phyloP scores from a whole-genome alignment of 2,888 invertebrate genomes.

The Ernsta delagoae region DNA sequence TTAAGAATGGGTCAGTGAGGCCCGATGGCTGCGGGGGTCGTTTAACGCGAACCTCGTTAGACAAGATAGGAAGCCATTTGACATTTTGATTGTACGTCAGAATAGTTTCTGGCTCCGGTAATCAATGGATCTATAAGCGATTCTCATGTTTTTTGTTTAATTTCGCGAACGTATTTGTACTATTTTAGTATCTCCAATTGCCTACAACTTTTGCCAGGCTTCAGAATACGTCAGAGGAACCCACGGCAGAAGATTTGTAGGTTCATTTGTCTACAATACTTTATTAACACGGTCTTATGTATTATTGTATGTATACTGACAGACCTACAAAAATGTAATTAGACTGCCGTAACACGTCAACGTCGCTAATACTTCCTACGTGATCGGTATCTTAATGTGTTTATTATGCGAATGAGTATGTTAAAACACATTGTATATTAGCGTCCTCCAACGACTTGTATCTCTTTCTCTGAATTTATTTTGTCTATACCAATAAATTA shows the following conservation, averaged over 20 bases:
- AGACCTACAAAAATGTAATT: neutral
- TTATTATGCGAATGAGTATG: neutral
- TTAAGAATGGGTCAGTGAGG: slow-evolving; percentile 17
- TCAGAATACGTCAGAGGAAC: too few relatives aligned
- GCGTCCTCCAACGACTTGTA: neutral
- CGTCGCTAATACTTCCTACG: slow-evolving; percentile 3
- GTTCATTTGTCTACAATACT: too few relatives aligned
- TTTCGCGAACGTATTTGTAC: too few relatives aligned
- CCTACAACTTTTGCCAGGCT: too few relatives aligned
- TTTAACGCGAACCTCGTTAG: slow-evolving; percentile 14
- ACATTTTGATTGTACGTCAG: slow-evolving; percentile 18
- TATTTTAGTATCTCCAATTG: too few relatives aligned
- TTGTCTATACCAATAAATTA: too few relatives aligned
- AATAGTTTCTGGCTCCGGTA: neutral
- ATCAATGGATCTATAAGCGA: neutral
- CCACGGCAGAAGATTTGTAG: too few relatives aligned
- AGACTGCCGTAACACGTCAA: neutral
- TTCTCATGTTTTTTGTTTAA: too few relatives aligned
- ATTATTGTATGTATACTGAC: neutral
- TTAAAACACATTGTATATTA: neutral
- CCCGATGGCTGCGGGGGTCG: neutral
- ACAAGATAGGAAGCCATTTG: slow-evolving; percentile 19
- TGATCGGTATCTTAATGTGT: slow-evolving; percentile 2
- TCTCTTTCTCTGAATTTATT: neutral
- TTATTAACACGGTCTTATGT: neutral